A percentile compares a stretch with the other conserved stretches of the same genome.
Conservation (phyloP, 2,113 vertebrate genomes). For the Prionailurus bengalensis region DNA sequence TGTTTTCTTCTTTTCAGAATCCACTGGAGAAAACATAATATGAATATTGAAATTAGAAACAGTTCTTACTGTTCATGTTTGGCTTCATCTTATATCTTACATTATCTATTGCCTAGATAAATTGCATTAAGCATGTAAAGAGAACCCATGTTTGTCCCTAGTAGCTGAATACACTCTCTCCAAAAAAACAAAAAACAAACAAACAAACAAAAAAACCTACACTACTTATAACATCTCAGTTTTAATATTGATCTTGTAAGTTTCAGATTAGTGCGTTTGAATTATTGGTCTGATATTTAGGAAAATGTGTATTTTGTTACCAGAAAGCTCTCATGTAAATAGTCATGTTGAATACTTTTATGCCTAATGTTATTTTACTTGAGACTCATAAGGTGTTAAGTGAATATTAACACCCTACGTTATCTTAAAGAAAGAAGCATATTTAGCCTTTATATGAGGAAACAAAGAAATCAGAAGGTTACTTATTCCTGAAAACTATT, state of each 20-base stretch:
- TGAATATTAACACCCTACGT: not conserved
- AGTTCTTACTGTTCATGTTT: not conserved
- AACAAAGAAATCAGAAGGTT: not conserved
- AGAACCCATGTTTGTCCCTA: not conserved
- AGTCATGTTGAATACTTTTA: not conserved
- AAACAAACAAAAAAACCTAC: not conserved
- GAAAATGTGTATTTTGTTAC: constrained; percentile 4
- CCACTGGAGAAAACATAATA: not conserved
- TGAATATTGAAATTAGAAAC: not conserved
- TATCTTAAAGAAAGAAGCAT: not conserved
- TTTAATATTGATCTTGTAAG: constrained; percentile 24
- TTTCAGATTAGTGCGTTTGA: not conserved
- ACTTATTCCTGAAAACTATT: not conserved
- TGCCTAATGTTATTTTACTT: not conserved
- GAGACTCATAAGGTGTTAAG: not conserved
- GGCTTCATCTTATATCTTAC: not conserved
- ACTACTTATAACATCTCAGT: not conserved
- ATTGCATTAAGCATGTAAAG: not conserved
- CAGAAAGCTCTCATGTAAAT: not conserved
- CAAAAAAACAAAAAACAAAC: not conserved
- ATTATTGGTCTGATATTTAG: not conserved
- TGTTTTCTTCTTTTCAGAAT: constrained; percentile 1
- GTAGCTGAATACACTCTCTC: not conserved
- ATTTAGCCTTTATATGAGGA: not conserved
- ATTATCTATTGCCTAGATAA: not conserved